Base-by-base conservation (phyloP, 2,888 invertebrate species). In the Nomada ruficornis region DNA sequence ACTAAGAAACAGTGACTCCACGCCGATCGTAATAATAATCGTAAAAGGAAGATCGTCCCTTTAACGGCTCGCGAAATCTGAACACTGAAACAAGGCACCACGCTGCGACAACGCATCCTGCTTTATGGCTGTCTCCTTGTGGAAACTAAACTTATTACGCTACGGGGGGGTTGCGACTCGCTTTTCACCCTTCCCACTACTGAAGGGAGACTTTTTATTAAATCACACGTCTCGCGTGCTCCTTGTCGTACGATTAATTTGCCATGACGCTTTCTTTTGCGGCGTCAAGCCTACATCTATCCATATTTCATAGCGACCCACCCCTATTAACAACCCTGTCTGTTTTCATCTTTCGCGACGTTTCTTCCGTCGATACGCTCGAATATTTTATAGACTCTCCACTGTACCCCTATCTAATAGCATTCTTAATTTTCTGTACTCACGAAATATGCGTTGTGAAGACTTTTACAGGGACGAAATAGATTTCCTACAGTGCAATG, bases 121-220 rank as follows among this genome's bases (percentile, higher is more conserved):
- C 90, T 93, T 93, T 93, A 93, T 92, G 92, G 91, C 76, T 77
- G 90, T 92, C 91, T 92, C 91, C 87, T 89, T 91, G 90, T 90
- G 89, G 93, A 92, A 93, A 93, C 93, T 93, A 93, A 93, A 93
- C 93, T 93, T 93, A 93, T 94, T 94, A 93, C 93, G 77, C 92
- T 72, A 82, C 88, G 86, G 91, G 91, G 84, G 80, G 74, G 64
- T 23, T 60, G 76, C 63, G 42, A 60, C 69, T 75, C 15, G 42
- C 2, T 65, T 76, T 80, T 83, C 86, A 86, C 84, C 88, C 87
- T 82, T 62, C 67, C 80, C 67, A 69, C 9, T 69, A 67, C 9
- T 69, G 84, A 86, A 88, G 90, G 89, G 88, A 81, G 88, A 89
- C 89, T 90, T 93, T 92, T 93, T 92, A 92, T 93, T 92, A 91